Percentiles rank a stretch among this genome's conserved stretches.
phyloP scores from a whole-genome alignment of 2,797 vertebrate species.

The Onychomys arenicola region DNA sequence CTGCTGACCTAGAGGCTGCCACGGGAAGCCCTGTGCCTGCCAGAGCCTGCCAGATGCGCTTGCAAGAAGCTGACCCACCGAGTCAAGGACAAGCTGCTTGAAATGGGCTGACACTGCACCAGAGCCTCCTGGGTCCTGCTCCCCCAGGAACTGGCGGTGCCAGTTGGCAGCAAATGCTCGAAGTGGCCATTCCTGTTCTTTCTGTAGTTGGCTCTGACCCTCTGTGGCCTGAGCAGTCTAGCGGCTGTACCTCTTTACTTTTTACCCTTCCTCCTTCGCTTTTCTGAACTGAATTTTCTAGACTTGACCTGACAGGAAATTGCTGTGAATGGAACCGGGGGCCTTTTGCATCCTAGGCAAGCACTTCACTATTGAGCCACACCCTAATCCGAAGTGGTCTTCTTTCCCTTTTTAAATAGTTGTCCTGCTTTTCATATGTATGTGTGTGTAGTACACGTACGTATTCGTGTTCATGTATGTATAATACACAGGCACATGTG shows the following conservation, averaged over 20 bases:
- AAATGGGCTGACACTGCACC: not conserved
- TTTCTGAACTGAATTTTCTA: conserved; percentile 50
- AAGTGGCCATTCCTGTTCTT: not conserved
- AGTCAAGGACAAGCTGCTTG: conserved; percentile 27
- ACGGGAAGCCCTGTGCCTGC: conserved; percentile 38
- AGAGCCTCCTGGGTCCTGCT: not conserved
- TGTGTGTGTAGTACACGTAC: not conserved
- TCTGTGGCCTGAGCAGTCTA: not conserved
- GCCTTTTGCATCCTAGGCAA: not conserved
- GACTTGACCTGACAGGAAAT: conserved; percentile 8
- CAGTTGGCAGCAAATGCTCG: not conserved
- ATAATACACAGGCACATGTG: not conserved
- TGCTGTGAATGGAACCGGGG: not conserved
- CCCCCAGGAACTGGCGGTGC: not conserved
- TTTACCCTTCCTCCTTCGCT: not conserved
- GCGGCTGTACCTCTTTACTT: not conserved
- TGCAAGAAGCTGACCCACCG: not conserved
- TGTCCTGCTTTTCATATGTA: not conserved
- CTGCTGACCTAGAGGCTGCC: conserved; percentile 40
- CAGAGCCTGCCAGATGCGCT: conserved; percentile 74
- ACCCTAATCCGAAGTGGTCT: not conserved
- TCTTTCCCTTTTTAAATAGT: conserved; percentile 3
- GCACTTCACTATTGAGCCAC: not conserved
- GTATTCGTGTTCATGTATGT: not conserved
- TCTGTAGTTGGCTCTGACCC: not conserved